Conservation (phyloP, 2,113 vertebrate species). For the Mohoua ochrocephala region DNA sequence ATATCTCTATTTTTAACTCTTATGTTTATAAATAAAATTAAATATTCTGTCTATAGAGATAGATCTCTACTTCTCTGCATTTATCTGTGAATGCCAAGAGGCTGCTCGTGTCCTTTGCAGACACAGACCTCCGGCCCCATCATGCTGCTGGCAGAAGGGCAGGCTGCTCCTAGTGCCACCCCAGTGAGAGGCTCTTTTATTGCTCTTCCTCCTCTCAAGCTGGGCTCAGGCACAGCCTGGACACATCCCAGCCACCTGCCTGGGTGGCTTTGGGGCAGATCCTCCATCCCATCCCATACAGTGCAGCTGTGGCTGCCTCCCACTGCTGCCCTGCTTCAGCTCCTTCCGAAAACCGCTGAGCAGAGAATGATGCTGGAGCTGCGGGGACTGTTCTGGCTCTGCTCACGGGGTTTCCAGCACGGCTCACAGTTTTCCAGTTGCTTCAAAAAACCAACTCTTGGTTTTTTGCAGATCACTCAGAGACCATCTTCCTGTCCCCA, state of each 20-base stretch:
- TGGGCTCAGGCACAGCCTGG: neutral
- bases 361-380: neutral
- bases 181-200: neutral
- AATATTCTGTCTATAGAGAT: neutral
- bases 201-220: neutral
- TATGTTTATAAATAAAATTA: neutral
- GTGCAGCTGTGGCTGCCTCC: neutral
- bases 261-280: neutral
- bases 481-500: neutral
- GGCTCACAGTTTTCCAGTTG: neutral
- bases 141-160: neutral
- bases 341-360: neutral
- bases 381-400: rapidly evolving
- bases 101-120: neutral
- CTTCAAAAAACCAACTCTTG: neutral
- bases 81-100: neutral
- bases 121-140: neutral
- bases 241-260: neutral
- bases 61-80: neutral
- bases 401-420: neutral
- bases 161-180: neutral
- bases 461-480: neutral
- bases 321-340: neutral
- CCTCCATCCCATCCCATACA: neutral
- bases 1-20: neutral